Conservation (phyloP, 2,888 invertebrate species). For the Drosophila villosipedis region DNA sequence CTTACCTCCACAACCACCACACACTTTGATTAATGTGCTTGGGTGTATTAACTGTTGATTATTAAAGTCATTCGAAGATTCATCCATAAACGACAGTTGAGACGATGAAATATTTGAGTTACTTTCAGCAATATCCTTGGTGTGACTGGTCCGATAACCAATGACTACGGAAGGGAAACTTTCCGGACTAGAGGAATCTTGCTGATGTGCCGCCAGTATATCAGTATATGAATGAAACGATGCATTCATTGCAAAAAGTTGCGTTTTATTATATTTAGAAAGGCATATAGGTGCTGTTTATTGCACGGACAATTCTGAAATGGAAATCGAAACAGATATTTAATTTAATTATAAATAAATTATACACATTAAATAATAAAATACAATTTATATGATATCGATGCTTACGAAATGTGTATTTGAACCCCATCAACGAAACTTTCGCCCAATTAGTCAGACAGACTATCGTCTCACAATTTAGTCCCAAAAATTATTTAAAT, state of each 20-base stretch:
- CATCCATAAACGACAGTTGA: slow-evolving; percentile 83
- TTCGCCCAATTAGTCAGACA: slow-evolving; percentile 4
- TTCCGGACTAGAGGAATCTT: slow-evolving; percentile 89
- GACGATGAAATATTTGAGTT: slow-evolving; percentile 84
- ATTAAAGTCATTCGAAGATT: slow-evolving; percentile 83
- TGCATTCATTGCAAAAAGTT: slow-evolving; percentile 92
- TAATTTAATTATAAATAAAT: background rate
- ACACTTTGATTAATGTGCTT: slow-evolving; percentile 89
- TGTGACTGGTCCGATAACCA: slow-evolving; percentile 85
- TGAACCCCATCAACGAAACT: background rate
- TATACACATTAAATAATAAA: background rate
- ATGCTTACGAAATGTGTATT: slow-evolving; percentile 3
- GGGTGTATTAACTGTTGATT: slow-evolving; percentile 83
- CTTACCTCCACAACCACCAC: slow-evolving; percentile 94
- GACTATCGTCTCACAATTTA: background rate
- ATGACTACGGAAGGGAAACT: slow-evolving; percentile 87
- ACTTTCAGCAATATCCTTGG: slow-evolving; percentile 84
- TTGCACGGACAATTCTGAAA: slow-evolving; percentile 54
- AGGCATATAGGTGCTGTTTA: slow-evolving; percentile 72
- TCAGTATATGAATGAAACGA: slow-evolving; percentile 94
- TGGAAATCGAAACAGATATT: background rate
- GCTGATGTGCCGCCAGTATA: slow-evolving; percentile 90
- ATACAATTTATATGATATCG: background rate
- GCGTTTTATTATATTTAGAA: slow-evolving; percentile 65
- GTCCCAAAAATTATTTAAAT: background rate